A percentile compares a stretch with the other conserved stretches of the same genome.
Conservation (phyloP, 1,140 invertebrate species). For the Cydia amplana region DNA sequence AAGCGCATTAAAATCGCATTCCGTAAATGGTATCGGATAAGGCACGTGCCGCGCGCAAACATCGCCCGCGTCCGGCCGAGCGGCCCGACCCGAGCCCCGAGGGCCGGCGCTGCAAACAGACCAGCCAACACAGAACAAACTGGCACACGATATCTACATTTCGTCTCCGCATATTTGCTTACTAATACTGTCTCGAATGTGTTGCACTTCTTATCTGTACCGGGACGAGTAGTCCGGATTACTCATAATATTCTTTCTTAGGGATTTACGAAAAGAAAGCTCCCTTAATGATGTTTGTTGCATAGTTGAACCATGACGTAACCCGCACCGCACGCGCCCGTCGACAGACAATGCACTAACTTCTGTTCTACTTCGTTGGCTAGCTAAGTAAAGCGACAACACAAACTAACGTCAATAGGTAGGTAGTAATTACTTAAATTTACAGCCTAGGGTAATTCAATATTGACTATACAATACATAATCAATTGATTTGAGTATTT, state of each 20-base stretch:
- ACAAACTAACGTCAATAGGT: background rate
- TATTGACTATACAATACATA: no score
- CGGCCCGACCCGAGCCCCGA: background rate
- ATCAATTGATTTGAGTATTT: background rate
- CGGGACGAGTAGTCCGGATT: constrained; percentile 3
- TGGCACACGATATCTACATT: constrained; percentile 17
- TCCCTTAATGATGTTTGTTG: constrained; percentile 18
- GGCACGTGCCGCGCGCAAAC: constrained; percentile 64
- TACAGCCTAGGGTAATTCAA: background rate
- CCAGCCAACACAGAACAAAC: constrained; percentile 26
- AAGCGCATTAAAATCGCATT: constrained; percentile 69
- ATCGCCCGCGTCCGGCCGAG: constrained; percentile 34
- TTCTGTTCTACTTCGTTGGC: background rate
- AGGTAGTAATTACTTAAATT: background rate
- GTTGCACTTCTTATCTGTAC: constrained; percentile 25
- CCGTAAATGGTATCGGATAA: constrained; percentile 67
- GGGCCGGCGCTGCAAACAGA: background rate
- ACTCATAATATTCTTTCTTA: constrained; percentile 35
- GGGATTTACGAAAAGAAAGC: constrained; percentile 34
- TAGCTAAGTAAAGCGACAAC: background rate
- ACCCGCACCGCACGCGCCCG: background rate
- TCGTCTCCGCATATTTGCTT: constrained; percentile 31
- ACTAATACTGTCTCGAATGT: constrained; percentile 25
- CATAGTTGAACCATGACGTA: constrained; percentile 40
- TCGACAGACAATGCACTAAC: background rate